These are phyloP conservation scores for Ascaphus truei DNA, from an alignment of 2,113 vertebrate species.

Conservation along the genomic window DNA sequence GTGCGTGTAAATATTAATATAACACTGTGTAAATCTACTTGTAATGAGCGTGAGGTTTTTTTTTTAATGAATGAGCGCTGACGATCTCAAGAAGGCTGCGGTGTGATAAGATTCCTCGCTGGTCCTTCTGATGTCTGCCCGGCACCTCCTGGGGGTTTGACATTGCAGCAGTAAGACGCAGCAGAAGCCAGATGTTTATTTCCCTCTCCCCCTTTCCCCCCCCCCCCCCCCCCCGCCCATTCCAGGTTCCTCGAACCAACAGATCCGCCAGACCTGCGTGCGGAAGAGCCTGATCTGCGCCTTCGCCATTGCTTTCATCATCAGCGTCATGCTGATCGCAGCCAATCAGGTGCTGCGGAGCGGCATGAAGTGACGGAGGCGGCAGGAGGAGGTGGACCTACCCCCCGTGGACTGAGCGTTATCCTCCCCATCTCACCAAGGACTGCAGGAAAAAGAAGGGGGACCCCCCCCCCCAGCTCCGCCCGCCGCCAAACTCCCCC, in stretches of 20 bases:
- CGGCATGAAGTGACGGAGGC: slow-evolving; percentile 83
- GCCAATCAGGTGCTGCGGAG: slow-evolving; percentile 96
- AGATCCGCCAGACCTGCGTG: slow-evolving; percentile 96
- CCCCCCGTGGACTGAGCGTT: background rate
- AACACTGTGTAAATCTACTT: too few species aligned
- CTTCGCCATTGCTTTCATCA: slow-evolving; percentile 96
- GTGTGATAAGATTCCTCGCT: too few species aligned
- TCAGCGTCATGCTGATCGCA: slow-evolving; percentile 95
- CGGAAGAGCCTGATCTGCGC: slow-evolving; percentile 95
- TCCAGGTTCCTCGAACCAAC: slow-evolving; percentile 88
- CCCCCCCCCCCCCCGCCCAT: background rate
- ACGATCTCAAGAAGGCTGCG: too few species aligned
- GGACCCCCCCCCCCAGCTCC: background rate
- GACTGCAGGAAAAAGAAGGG: slow-evolving; percentile 10
- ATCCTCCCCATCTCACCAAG: background rate
- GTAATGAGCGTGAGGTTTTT: too few species aligned
- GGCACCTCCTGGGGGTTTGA: too few species aligned
- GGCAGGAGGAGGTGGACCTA: background rate
- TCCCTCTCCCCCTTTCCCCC: background rate
- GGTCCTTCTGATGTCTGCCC: too few species aligned
- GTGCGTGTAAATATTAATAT: too few species aligned
- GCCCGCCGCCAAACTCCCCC: background rate
- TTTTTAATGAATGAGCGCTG: too few species aligned
- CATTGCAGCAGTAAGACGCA: too few species aligned
- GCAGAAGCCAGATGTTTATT: too few species aligned